Conservation (phyloP, 2,113 vertebrate species). For the Pseudopodoces humilis region DNA sequence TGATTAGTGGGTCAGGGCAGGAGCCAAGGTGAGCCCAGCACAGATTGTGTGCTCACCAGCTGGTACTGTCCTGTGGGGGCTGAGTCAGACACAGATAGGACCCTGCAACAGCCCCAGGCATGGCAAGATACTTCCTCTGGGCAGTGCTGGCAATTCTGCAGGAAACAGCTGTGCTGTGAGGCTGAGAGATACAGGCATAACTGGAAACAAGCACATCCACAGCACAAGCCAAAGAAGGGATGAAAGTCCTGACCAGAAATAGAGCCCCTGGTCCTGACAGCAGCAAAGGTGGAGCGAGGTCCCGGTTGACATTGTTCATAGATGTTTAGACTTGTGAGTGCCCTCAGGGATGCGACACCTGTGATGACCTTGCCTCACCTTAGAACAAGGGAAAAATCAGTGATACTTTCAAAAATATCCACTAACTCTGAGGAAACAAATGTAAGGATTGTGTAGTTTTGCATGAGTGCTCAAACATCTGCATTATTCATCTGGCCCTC, state of each 20-base stretch:
- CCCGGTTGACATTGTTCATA: neutral
- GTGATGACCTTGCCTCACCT: neutral
- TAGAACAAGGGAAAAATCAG: neutral
- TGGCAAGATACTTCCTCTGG: neutral
- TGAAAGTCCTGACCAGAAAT: neutral
- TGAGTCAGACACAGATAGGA: neutral
- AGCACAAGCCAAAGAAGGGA: neutral
- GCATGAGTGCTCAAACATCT: neutral
- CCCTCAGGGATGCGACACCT: neutral
- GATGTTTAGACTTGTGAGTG: neutral
- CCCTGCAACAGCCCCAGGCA: neutral
- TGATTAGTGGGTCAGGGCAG: neutral
- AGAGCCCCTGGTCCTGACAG: neutral
- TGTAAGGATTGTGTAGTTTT: neutral
- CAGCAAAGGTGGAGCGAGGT: neutral
- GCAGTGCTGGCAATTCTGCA: neutral
- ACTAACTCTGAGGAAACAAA: neutral
- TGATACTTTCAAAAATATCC: neutral
- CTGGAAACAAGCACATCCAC: neutral
- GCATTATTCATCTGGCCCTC: neutral
- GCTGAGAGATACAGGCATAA: neutral
- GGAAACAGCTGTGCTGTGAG: neutral
- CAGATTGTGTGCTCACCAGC: neutral
- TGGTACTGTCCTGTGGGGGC: rapidly evolving
- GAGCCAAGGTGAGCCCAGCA: neutral